Conservation (phyloP, 2,113 vertebrate species). For the Sebastes schlegelii region DNA sequence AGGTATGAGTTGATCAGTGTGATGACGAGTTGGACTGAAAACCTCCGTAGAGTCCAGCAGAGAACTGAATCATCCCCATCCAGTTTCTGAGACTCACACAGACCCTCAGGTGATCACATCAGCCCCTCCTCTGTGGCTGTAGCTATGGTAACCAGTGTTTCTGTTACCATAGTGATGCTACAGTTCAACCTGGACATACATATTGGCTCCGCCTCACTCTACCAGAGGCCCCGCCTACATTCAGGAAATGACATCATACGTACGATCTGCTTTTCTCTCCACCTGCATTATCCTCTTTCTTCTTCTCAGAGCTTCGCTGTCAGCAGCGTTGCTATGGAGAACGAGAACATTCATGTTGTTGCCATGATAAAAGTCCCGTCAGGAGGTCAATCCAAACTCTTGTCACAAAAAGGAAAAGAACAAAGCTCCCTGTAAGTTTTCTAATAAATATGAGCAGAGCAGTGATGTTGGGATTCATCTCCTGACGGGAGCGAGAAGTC, state of each 20-base stretch:
- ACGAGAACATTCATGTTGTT: background rate
- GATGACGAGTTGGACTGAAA: background rate
- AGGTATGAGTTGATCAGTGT: background rate
- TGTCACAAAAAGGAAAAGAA: background rate
- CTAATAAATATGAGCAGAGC: constrained; percentile 18
- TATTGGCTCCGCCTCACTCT: background rate
- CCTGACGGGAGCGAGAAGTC: background rate
- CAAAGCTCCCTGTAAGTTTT: background rate
- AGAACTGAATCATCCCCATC: background rate
- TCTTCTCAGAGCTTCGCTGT: background rate
- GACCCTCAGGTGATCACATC: background rate
- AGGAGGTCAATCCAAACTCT: background rate
- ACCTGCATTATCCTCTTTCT: background rate
- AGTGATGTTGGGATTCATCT: background rate
- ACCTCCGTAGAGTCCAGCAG: background rate
- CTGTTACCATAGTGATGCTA: background rate
- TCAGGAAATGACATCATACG: constrained; percentile 47
- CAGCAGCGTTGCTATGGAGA: background rate
- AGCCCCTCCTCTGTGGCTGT: background rate
- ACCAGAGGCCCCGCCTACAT: constrained; percentile 25
- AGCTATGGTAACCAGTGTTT: constrained; percentile 10
- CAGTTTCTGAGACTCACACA: background rate
- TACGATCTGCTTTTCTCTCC: background rate
- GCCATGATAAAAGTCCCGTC: background rate
- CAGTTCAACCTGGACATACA: constrained; percentile 14